A percentile compares a stretch with the other conserved stretches of the same genome.
Evolutionary conservation across 2,113 vertebrate species (phyloP).

Genomic region (Xenopus laevis): DNA sequence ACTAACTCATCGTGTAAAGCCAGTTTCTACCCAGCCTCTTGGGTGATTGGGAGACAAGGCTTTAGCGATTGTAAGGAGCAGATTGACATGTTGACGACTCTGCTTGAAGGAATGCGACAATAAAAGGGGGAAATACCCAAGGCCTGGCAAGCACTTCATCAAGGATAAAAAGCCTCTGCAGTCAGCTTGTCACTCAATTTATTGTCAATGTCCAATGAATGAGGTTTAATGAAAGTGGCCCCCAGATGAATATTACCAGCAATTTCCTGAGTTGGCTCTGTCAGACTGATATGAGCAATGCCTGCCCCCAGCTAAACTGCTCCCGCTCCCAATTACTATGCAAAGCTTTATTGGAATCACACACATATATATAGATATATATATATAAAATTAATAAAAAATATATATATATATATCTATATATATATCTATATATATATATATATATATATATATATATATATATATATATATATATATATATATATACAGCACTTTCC

Average conservation of each 20-base stretch:
- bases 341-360: conserved; percentile 57
- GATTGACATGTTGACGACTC: conserved; percentile 74
- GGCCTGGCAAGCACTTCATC: conserved; percentile 76
- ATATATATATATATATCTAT: too few relatives aligned
- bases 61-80: conserved; percentile 57
- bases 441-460: too few relatives aligned
- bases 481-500: too few relatives aligned
- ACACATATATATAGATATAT: conserved; percentile 49
- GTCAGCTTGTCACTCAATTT: conserved; percentile 81
- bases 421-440: too few relatives aligned
- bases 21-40: conserved; percentile 63
- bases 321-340: conserved; percentile 66
- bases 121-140: conserved; percentile 60
- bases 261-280: conserved; percentile 75
- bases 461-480: too few relatives aligned
- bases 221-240: conserved; percentile 81
- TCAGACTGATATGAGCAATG: conserved; percentile 72
- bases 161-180: conserved; percentile 77
- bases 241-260: conserved; percentile 81
- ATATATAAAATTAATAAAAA: too few relatives aligned
- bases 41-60: conserved; percentile 64
- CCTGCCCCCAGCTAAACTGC: conserved; percentile 66
- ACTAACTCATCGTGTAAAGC: conserved; percentile 51
- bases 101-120: conserved; percentile 73
- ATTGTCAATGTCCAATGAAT: conserved; percentile 84